Base-by-base conservation (phyloP, 2,888 invertebrate species). In the Lottia gigantea region DNA sequence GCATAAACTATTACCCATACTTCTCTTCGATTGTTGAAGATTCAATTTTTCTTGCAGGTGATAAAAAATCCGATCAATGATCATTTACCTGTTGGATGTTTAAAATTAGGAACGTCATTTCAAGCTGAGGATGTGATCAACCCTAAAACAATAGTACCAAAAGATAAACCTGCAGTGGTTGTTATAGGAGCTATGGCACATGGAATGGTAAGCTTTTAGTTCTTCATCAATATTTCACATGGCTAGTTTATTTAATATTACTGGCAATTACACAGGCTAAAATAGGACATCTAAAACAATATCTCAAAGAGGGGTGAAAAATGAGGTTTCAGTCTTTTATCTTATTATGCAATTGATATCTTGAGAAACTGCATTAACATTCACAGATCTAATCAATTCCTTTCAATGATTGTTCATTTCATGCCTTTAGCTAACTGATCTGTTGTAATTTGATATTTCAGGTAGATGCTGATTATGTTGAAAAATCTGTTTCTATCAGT, bases 161-260 rank as follows among this genome's bases (percentile, higher is more conserved):
- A 91, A 31, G 94, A 96, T 76, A 80, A 81, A 40, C 97, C 98
- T 0, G 91, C 98, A 71, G 96, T 94, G 0, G 90, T 99, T 78
- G 93, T 98, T 2, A 91, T 99, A 71, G 99, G 99, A 61, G 97
- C 98, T 2, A 97, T 99, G 94, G 98, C 99, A 0, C 96, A 97
- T 90, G 99, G 99, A 70, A 94, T 94, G 89, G 93, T 98, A 74
- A n/a, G n/a, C n/a, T n/a, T n/a, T n/a, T 40, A 40, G 40, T 40
- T 40, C 40, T 8, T 8, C 40, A 40, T 8, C 31, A 82, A 92
- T 92, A 80, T 19, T 3, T 26, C 49, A 45, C n/a, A 66, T 62
- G 6, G 31, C 31, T 31, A 2, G 6, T 31, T 31, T 31, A 31
- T 4, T 2, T 4, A 31, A 4, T 31, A 31, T 4, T 4, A 2